These are phyloP conservation scores for Melieria picta DNA, from an alignment of 2,888 invertebrate genomes.

Conservation along the genomic window DNA sequence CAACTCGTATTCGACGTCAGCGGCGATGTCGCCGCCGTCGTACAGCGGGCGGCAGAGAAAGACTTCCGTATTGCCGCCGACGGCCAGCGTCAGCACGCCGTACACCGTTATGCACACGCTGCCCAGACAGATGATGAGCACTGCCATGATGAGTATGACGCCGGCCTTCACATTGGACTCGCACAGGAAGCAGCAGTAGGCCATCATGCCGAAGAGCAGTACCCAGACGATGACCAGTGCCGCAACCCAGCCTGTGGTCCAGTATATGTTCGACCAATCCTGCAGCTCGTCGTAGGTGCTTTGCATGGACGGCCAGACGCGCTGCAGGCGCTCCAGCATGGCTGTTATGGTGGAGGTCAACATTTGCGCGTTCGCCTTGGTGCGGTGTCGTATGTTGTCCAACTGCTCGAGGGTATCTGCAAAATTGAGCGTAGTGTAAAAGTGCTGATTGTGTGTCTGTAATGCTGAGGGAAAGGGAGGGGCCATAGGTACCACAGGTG, in stretches of 20 bases:
- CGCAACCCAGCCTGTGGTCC: slow-evolving; percentile 61
- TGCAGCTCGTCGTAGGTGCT: slow-evolving; percentile 59
- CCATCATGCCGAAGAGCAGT: slow-evolving; percentile 60
- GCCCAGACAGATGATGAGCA: slow-evolving; percentile 60
- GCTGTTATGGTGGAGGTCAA: slow-evolving; percentile 61
- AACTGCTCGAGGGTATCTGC: slow-evolving; percentile 64
- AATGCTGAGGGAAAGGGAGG: background rate
- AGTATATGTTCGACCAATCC: slow-evolving; percentile 59
- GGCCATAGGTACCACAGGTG: no score
- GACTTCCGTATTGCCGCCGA: slow-evolving; percentile 65
- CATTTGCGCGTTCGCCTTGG: slow-evolving; percentile 63
- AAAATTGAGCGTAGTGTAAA: slow-evolving; percentile 1
- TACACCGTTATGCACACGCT: slow-evolving; percentile 62
- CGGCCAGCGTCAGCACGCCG: slow-evolving; percentile 59
- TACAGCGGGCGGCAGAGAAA: slow-evolving; percentile 79
- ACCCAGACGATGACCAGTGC: slow-evolving; percentile 62
- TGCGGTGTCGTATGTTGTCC: slow-evolving; percentile 62
- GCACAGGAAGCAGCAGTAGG: slow-evolving; percentile 64
- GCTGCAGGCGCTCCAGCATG: slow-evolving; percentile 58
- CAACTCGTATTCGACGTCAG: slow-evolving; percentile 68
- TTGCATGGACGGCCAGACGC: slow-evolving; percentile 58
- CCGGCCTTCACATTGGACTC: slow-evolving; percentile 63
- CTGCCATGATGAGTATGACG: slow-evolving; percentile 59
- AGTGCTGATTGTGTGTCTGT: slow-evolving; percentile 7
- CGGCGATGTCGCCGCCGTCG: slow-evolving; percentile 65